Percentiles rank a stretch among this genome's conserved stretches.
Evolutionary conservation across 1,140 invertebrate genomes (phyloP).

Genomic region (Belonocnema kinseyi): DNA sequence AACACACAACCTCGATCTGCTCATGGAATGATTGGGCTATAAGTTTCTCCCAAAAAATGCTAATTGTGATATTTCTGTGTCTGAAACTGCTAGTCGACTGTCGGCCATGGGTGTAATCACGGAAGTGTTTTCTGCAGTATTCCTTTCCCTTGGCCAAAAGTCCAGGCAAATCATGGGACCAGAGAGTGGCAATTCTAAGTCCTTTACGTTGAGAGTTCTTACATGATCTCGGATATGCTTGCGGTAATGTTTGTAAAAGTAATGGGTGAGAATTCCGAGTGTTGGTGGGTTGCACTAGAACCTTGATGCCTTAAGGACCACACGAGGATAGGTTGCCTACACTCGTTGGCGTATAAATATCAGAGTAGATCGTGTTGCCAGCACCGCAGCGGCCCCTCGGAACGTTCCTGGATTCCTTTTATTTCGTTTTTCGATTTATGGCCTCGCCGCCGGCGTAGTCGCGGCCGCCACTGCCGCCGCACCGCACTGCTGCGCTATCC

Average conservation of each 20-base stretch:
- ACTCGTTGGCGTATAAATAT: constrained; percentile 55
- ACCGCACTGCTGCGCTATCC: constrained; percentile 43
- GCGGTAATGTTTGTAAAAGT: constrained; percentile 19
- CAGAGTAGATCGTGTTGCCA: constrained; percentile 50
- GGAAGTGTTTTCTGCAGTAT: too few relatives aligned
- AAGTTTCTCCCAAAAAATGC: too few relatives aligned
- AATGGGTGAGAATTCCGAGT: constrained; percentile 41
- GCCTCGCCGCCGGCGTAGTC: constrained; percentile 44
- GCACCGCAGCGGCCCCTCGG: constrained; percentile 43
- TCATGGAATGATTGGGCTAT: too few relatives aligned
- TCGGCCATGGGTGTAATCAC: too few relatives aligned
- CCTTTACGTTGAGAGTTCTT: too few relatives aligned
- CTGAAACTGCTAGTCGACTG: too few relatives aligned
- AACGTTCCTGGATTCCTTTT: constrained; percentile 51
- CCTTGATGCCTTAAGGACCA: constrained; percentile 48
- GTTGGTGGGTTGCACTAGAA: constrained; percentile 31
- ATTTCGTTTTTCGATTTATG: constrained; percentile 63
- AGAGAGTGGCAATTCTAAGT: too few relatives aligned
- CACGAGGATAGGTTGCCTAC: constrained; percentile 48
- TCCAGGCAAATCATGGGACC: too few relatives aligned
- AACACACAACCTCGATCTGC: too few relatives aligned
- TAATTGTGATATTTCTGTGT: too few relatives aligned
- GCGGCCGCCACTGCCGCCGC: constrained; percentile 20
- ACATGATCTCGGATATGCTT: too few relatives aligned
- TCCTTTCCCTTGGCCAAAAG: too few relatives aligned